Base-by-base conservation (phyloP, 2,113 vertebrate genomes). In the Psilopogon haemacephalus region DNA sequence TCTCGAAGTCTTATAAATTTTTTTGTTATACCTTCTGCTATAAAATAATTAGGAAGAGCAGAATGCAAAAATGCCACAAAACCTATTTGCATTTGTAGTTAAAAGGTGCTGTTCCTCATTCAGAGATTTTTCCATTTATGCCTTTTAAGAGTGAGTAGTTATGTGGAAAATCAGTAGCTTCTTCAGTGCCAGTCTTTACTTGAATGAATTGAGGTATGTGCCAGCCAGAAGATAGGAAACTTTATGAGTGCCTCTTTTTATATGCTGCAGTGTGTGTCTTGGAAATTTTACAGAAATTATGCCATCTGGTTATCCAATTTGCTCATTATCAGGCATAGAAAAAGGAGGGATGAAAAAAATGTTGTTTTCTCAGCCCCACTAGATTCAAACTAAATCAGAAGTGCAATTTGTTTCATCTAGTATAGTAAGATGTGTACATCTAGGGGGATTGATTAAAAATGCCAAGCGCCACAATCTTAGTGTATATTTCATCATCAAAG, bases 361-460 rank as follows among this genome's bases (percentile, higher is more conserved):
- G 24, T 27, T 33, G 76, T 87, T 96, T 94, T 42, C 92, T 95
- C 85, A 76, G 64, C 59, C 58, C 93, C 42, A 56, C 67, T 86
- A 84, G 60, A 91, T 86, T 94, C 33, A 86, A 85, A 64, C 60
- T 65, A 84, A 95, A 96, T 92, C 68, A 92, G 67, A 96, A 97
- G 40, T 72, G 35, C 38, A 84, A 68, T 90, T 91, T 91, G 17
- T 94, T 96, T 95, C 83, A 96, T 95, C 63, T 93, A 75, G 46
- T 75, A 38, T 52, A 82, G 71, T 54, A 60, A 64, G 71, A 78
- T 80, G 18, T 44, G 42, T 44, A 87, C 44, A 59, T 94, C 86
- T 97, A 35, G 60, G 77, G 84, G 82, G 86, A 94, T 86, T 94
- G 91, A 96, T 95, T 95, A 95, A 94, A 96, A 46, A 88, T 80